A percentile compares a stretch with the other conserved stretches of the same genome.
Conservation (phyloP, 2,888 invertebrate species). For the Diarsia brunnea region DNA sequence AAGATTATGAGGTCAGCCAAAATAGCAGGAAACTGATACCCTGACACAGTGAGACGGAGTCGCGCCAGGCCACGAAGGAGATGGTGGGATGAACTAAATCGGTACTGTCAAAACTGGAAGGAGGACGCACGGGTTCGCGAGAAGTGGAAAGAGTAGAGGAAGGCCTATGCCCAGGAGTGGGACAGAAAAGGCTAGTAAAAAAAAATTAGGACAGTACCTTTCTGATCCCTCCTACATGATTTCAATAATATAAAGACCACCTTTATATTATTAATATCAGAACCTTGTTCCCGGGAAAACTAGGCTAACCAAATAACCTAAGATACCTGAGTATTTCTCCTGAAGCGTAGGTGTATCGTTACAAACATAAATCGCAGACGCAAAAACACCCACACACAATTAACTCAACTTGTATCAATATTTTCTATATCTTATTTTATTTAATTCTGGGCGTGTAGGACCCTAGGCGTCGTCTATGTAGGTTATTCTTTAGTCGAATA, state of each 20-base stretch:
- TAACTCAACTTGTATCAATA: slow-evolving; percentile 12
- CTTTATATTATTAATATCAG: too few relatives aligned
- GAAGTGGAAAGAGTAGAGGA: too few relatives aligned
- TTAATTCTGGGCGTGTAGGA: not conserved
- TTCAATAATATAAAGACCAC: too few relatives aligned
- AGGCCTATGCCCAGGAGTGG: too few relatives aligned
- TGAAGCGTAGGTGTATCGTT: slow-evolving; percentile 13
- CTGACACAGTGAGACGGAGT: too few relatives aligned
- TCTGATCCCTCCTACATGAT: not conserved
- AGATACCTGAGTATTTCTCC: not conserved
- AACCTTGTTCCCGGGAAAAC: not conserved
- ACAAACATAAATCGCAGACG: slow-evolving; percentile 3
- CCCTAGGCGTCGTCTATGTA: not conserved
- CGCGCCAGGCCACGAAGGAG: too few relatives aligned
- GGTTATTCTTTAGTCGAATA: not conserved
- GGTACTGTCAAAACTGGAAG: too few relatives aligned
- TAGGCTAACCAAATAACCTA: not conserved
- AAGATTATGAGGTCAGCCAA: too few relatives aligned
- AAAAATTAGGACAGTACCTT: not conserved
- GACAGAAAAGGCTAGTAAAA: too few relatives aligned
- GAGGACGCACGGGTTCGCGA: too few relatives aligned
- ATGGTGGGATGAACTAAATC: too few relatives aligned
- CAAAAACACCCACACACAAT: slow-evolving; percentile 20
- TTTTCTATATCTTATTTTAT: slow-evolving; percentile 22
- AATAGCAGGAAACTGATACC: too few relatives aligned